Evolutionary conservation across 2,113 vertebrate species (phyloP), one percentile per base, ranked within the genome.

Genomic region (Cairina moschata): DNA sequence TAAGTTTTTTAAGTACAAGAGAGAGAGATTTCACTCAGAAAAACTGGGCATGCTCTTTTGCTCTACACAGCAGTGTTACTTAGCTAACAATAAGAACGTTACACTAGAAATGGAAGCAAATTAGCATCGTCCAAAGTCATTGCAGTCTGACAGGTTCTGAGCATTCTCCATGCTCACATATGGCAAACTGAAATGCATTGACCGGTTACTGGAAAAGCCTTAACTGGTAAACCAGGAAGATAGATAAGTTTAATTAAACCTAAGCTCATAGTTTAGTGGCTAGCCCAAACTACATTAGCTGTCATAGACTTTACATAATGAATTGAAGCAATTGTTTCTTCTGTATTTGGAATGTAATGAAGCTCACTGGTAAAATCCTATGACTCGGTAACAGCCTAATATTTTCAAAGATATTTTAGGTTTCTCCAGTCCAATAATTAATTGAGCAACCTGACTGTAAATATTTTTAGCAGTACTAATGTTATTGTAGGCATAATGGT

Each of bases 381-480:
- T 74, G 67, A 74, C 40, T 93, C 74, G 52, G n/a, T 48, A 69
- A 66, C 32, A 82, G 50, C 44, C 52, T 71, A 60, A 62, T 74
- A 71, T 82, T 92, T 92, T 75, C 34, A 60, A 85, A 72, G 71
- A 25, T 66, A 74, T 63, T 91, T 77, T 90, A 11, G 6, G 20
- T 85, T 95, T 80, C 86, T 71, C 25, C 32, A 88, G 20, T 59
- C n/a, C 25, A 68, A 28, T 69, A 94, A 73, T 82, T 79, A 73
- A 86, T 77, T 86, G 74, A 86, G 54, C 50, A 84, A 85, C 17
- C 54, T 67, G 31, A 46, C 16, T 88, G 34, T 81, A 91, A 94
- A 84, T 87, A 88, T 72, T 73, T 95, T 94, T 90, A 84, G 60
- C 67, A 71, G 65, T 60, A 78, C 13, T 89, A 90, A 78, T 55